Base-by-base conservation (phyloP, 2,113 vertebrate genomes). In the Nerophis ophidion region DNA sequence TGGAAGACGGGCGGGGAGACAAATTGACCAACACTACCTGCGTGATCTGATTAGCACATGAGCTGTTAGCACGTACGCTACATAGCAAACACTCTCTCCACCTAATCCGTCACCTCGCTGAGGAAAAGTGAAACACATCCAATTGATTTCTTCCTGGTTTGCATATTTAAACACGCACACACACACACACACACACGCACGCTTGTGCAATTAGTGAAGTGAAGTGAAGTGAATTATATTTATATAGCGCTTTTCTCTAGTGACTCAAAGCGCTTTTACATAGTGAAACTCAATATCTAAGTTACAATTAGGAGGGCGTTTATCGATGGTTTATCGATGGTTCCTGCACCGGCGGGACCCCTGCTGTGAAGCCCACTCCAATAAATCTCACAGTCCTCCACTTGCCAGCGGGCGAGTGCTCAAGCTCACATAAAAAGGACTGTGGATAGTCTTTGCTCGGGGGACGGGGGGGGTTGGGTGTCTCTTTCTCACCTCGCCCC, bases 301-400 rank as follows among this genome's bases (percentile, higher is more conserved):
- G n/a, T n/a, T n/a, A n/a, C n/a, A n/a, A n/a, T 87, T 86, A 83
- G 79, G 61, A 76, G 65, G 61, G 48, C 61, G 62, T 80, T 84
- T 84, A 87, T 89, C 56, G 81, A 85, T 72, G 68, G 62, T 80
- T 84, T 84, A 87, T 89, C 56, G 81, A 85, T 72, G 68, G 63
- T 45, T 63, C 56, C 7, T 6, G 38, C 71, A 60, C 74, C 76
- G 11, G 68, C 63, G 75, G 79, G 80, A 74, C 65, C 59, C 50
- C 61, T 42, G 71, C 73, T 57, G 63, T 19, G 76, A 62, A 71
- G 67, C 74, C 77, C 60, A 36, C 71, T 79, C 62, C 79, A 50
- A 85, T 86, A 71, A 77, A 82, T 79, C 61, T 78, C 69, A 16
- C 38, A 45, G 51, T 75, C 13, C 71, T 35, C 60, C 66, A 48